These are phyloP conservation scores for Grammomys surdaster DNA, from an alignment of 2,113 vertebrate genomes.

Conservation along the genomic window DNA sequence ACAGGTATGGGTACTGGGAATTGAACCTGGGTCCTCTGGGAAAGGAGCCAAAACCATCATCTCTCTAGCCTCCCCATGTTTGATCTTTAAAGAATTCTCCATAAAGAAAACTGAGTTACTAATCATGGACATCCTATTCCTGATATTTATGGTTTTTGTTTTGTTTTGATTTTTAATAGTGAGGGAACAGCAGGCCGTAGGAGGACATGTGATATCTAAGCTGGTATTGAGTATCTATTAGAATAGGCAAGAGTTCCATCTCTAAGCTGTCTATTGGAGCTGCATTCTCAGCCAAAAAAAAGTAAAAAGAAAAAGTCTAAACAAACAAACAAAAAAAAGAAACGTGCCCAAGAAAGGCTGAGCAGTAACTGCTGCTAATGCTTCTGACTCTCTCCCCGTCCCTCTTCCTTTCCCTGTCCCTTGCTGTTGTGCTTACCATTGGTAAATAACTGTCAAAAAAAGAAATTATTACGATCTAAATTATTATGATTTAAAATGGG, in stretches of 20 bases:
- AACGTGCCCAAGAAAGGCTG: background rate
- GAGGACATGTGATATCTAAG: background rate
- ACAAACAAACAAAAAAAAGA: background rate
- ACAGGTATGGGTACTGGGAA: background rate
- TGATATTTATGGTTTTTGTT: conserved; percentile 2
- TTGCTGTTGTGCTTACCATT: background rate
- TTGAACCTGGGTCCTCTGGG: background rate
- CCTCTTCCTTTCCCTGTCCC: no score
- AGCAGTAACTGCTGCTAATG: background rate
- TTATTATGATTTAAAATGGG: background rate
- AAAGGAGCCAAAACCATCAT: background rate
- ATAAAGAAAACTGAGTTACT: background rate
- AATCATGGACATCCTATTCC: conserved; percentile 2
- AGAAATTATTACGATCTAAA: background rate
- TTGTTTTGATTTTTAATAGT: background rate
- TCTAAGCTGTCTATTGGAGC: background rate
- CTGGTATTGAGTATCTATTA: background rate
- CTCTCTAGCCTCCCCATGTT: background rate
- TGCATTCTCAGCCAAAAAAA: background rate
- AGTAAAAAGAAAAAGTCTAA: no score
- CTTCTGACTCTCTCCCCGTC: no score
- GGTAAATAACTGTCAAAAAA: background rate
- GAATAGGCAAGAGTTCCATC: background rate
- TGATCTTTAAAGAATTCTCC: background rate
- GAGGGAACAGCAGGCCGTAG: background rate